Base-by-base conservation (phyloP, 2,888 invertebrate genomes). In the Ethmia dodecea region DNA sequence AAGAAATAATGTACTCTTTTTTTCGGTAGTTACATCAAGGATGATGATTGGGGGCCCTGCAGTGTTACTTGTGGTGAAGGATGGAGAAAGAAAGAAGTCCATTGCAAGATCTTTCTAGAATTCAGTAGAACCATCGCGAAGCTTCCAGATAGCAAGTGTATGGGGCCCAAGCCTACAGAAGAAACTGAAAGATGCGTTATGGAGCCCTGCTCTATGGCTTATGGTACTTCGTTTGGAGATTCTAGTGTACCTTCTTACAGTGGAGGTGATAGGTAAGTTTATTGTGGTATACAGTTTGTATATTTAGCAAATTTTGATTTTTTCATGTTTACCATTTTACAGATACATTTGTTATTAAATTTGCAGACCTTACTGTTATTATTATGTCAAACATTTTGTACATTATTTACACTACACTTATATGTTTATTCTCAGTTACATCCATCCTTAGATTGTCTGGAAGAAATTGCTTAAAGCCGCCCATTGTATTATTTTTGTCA, bases 61-160 rank as follows among this genome's bases (percentile, higher is more conserved):
- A 96, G 95, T 55, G 94, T 93, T 0, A 92, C 94, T 0, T 98
- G 98, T 66, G 98, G 98, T 1, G 94, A 94, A 67, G 98, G 98
- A 0, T 88, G 93, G 51, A 88, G 93, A n/a, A 92, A 91, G 45
- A 91, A 97, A 18, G 91, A 92, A 53, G 97, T 97, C n/a, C 92
- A 94, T 53, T 99, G 99, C 84, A 96, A 95, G 86, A 97, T 98
- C 56, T 97, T 94, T 77, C 86, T 98, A 42, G 96, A 96, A 72
- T 97, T 96, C 74, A 95, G 96, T 37, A 89, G 93, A 49, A 96
- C 96, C 0, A 92, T 95, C 33, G 95, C 95, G 3, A 94, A 93
- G 49, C 86, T 97, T 6, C 95, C 96, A 1, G 96, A 97, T 62
- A 90, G 90, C 33, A 92, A 96, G 61, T 98, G 98, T 65, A 90